Evolutionary conservation across 2,113 vertebrate genomes (phyloP).

Genomic region (Lethenteron camtschaticum): DNA sequence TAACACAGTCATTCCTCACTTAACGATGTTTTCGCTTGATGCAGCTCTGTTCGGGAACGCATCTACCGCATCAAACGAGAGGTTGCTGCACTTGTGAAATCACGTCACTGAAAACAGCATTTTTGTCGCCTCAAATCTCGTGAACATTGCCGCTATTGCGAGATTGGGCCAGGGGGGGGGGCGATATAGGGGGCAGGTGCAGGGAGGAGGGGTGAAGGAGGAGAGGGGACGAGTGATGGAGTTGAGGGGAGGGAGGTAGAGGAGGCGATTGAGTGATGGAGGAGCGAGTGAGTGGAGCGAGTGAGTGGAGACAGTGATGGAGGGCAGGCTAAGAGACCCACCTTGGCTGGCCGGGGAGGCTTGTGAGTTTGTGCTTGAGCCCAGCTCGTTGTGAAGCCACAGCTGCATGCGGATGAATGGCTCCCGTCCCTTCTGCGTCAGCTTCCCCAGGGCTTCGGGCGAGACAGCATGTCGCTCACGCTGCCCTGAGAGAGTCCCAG

Average conservation of each 20-base stretch:
- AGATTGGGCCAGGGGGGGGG: too few species aligned
- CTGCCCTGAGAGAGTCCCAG: slow-evolving; percentile 93
- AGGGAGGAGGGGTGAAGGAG: slow-evolving; percentile 10
- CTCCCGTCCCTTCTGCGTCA: slow-evolving; percentile 88
- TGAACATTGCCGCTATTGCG: too few species aligned
- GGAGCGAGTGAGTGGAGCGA: too few species aligned
- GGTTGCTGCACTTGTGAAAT: too few species aligned
- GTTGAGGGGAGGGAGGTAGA: neutral
- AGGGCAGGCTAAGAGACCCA: neutral
- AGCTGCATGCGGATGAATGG: slow-evolving; percentile 98
- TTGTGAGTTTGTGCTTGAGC: slow-evolving; percentile 34
- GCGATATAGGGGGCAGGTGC: too few species aligned
- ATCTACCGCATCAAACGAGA: too few species aligned
- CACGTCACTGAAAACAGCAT: too few species aligned
- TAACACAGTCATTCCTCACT: too few species aligned
- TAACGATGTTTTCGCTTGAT: too few species aligned
- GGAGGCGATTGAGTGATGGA: neutral
- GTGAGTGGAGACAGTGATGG: too few species aligned
- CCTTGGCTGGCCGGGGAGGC: slow-evolving; percentile 4
- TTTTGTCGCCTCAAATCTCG: too few species aligned
- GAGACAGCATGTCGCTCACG: slow-evolving; percentile 89
- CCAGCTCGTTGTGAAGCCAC: slow-evolving; percentile 75
- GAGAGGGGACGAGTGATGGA: neutral
- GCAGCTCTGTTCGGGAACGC: too few species aligned
- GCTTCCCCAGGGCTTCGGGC: slow-evolving; percentile 94